Evolutionary conservation across 35 echinoderm and acorn worm species (phyloP).

Genomic region (Ophiothrix spiculata): DNA sequence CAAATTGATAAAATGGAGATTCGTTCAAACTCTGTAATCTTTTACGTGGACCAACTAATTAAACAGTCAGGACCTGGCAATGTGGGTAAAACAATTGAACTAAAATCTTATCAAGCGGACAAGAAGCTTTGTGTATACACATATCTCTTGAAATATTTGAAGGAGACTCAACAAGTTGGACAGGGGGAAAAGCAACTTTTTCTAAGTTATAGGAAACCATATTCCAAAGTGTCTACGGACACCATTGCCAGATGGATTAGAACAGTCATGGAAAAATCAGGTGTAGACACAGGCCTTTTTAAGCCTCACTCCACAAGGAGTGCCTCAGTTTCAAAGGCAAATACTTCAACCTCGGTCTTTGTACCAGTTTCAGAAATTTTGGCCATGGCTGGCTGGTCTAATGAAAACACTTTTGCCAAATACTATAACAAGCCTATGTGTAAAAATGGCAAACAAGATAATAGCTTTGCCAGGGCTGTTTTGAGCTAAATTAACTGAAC

Average conservation of each 20-base stretch:
- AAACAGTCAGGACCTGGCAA: constrained; percentile 49
- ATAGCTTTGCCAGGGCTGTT: no score
- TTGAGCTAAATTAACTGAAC: background rate
- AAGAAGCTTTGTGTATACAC: constrained; percentile 47
- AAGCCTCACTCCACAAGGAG: no score
- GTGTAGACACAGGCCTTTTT: constrained; percentile 19
- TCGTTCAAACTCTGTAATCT: background rate
- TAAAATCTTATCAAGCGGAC: constrained; percentile 50
- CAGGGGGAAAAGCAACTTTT: constrained; percentile 35
- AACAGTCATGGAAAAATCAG: constrained; percentile 10
- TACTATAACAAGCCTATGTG: constrained; percentile 40
- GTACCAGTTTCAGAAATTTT: background rate
- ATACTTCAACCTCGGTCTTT: no score
- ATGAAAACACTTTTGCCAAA: constrained; percentile 30
- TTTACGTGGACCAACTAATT: constrained; percentile 31
- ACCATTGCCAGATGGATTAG: constrained; percentile 55
- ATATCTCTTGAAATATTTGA: constrained; percentile 48
- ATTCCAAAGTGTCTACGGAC: constrained; percentile 21
- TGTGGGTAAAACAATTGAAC: background rate
- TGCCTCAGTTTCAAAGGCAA: no score
- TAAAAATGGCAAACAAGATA: background rate
- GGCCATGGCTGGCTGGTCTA: constrained; percentile 10
- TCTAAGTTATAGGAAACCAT: constrained; percentile 51
- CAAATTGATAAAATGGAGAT: constrained; percentile 2
- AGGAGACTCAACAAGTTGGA: no score